phyloP scores from a whole-genome alignment of 2,888 invertebrate species.

The Megaustenia siamemsis region DNA sequence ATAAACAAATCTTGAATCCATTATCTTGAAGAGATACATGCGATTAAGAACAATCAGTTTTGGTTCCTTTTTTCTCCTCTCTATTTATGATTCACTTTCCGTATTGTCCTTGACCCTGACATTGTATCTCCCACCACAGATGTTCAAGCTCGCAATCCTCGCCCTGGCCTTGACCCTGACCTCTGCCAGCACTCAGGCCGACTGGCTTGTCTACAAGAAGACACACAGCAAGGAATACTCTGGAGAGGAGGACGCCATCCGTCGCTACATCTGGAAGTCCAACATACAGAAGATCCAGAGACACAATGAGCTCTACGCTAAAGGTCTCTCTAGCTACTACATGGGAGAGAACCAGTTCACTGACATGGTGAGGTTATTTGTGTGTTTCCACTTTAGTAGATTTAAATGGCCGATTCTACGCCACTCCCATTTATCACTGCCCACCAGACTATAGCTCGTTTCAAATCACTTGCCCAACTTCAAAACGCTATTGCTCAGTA shows the following conservation, averaged over 20 bases:
- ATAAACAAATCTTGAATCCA: too few species aligned
- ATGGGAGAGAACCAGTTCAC: conserved; percentile 70
- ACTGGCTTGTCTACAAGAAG: conserved; percentile 18
- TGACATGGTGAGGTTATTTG: conserved; percentile 84
- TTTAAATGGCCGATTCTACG: too few species aligned
- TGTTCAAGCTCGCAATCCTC: conserved; percentile 40
- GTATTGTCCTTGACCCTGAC: too few species aligned
- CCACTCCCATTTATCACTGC: too few species aligned
- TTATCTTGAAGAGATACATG: too few species aligned
- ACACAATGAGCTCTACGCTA: conserved; percentile 68
- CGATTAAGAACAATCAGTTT: too few species aligned
- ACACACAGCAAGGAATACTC: conserved; percentile 41
- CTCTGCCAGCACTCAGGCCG: conserved; percentile 10
- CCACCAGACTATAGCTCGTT: too few species aligned
- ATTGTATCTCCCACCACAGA: not conserved
- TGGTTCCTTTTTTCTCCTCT: too few species aligned
- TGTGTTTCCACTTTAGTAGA: too few species aligned
- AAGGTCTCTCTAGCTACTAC: conserved; percentile 64
- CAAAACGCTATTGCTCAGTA: too few species aligned
- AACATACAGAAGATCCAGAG: conserved; percentile 63
- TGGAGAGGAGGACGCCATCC: conserved; percentile 2
- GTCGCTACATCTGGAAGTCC: conserved; percentile 67
- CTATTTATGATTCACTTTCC: too few species aligned
- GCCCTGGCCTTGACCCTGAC: conserved; percentile 36
- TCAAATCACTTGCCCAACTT: too few species aligned